Percentiles rank a stretch among this genome's conserved stretches.
Evolutionary conservation across 2,888 invertebrate species (phyloP).

Genomic region (Cataglyphis cursor): DNA sequence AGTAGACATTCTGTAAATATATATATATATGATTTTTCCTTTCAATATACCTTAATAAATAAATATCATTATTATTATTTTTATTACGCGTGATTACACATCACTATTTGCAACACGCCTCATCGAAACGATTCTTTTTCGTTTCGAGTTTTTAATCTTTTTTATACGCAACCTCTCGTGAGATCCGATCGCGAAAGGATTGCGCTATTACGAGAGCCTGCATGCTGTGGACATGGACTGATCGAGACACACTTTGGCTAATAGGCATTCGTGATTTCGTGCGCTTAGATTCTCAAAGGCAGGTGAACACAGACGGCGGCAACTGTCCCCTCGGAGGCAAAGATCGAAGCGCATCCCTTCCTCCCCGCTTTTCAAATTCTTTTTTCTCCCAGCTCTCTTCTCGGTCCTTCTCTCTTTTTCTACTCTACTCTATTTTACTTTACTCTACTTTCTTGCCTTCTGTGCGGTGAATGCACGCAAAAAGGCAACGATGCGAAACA

Average conservation of each 20-base stretch:
- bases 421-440: background rate
- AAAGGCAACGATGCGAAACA: constrained; percentile 46
- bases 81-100: background rate
- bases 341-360: constrained; percentile 65
- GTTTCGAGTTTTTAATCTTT: background rate
- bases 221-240: constrained; percentile 27
- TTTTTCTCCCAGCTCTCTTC: constrained; percentile 1
- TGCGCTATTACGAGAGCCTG: constrained; percentile 35
- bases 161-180: background rate
- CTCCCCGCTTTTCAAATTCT: constrained; percentile 23
- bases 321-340: constrained; percentile 82
- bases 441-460: background rate
- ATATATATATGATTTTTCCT: background rate
- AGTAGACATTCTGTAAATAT: too few species aligned
- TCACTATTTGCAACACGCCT: background rate
- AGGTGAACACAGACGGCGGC: constrained; percentile 77
- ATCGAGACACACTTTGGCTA: constrained; percentile 64
- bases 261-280: constrained; percentile 82
- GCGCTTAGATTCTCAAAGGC: constrained; percentile 81
- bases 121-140: background rate
- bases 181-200: constrained; percentile 27
- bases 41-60: background rate
- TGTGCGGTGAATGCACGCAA: constrained; percentile 33
- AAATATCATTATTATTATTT: background rate
- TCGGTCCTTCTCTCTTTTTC: constrained; percentile 11